A percentile compares a stretch with the other conserved stretches of the same genome.
Evolutionary conservation across 2,113 vertebrate genomes (phyloP).

Genomic region (Odontophorus gujanensis): DNA sequence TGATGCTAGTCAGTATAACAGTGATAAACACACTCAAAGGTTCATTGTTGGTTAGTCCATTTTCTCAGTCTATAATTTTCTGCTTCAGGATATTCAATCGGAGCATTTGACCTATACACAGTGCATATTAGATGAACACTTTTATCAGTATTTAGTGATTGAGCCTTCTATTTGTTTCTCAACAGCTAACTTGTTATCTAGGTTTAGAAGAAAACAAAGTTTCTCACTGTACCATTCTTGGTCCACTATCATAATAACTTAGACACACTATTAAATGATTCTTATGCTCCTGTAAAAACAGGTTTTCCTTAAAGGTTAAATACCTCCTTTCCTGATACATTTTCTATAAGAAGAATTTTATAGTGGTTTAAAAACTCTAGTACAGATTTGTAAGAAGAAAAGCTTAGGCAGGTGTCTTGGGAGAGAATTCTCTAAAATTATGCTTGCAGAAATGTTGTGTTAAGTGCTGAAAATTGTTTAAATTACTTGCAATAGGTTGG

Average conservation of each 20-base stretch:
- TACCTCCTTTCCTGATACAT: neutral
- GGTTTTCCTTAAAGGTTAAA: conserved; percentile 50
- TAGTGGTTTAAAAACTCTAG: conserved; percentile 1
- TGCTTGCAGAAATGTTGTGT: conserved; percentile 38
- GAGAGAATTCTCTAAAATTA: conserved; percentile 61
- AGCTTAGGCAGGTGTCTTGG: conserved; percentile 49
- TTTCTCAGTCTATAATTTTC: neutral
- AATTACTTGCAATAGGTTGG: conserved; percentile 59
- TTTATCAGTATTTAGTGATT: neutral
- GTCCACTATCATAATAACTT: neutral
- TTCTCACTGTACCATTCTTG: neutral
- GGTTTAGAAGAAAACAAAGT: neutral
- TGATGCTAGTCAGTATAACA: neutral
- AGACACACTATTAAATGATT: neutral
- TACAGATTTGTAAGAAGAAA: conserved; percentile 9
- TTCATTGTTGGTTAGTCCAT: neutral
- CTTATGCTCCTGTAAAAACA: neutral
- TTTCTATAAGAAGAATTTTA: conserved; percentile 33
- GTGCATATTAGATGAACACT: neutral
- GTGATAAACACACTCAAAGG: neutral
- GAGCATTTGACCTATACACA: neutral
- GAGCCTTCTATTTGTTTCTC: neutral
- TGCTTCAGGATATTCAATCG: neutral
- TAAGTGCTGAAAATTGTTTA: conserved; percentile 65
- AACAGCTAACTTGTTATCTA: neutral